Evolutionary conservation across 2,888 invertebrate species (phyloP).

Genomic region (Criorhina ranunculi): DNA sequence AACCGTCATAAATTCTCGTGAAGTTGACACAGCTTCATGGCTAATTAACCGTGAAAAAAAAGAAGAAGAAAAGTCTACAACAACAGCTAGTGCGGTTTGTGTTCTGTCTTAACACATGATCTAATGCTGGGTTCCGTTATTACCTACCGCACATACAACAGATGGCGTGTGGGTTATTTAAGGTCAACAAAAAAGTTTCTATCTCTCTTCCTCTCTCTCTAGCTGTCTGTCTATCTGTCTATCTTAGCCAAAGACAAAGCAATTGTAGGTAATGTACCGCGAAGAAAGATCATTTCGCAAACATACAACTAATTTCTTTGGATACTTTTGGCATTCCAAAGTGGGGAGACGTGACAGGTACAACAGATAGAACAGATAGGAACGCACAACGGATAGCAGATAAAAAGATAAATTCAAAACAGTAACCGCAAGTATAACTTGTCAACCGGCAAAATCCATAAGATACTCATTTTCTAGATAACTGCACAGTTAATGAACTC

Average conservation of each 20-base stretch:
- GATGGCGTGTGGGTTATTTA: constrained; percentile 59
- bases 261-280: constrained; percentile 48
- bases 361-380: constrained; percentile 47
- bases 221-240: too few species aligned
- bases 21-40: constrained; percentile 57
- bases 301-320: constrained; percentile 5
- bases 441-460: constrained; percentile 39
- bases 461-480: constrained; percentile 38
- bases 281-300: constrained; percentile 36
- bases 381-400: constrained; percentile 20
- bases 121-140: constrained; percentile 64
- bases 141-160: constrained; percentile 25
- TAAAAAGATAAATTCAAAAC: constrained; percentile 37
- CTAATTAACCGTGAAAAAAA: constrained; percentile 60
- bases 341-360: constrained; percentile 16
- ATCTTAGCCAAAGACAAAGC: constrained; percentile 54
- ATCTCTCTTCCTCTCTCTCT: constrained; percentile 9
- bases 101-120: constrained; percentile 48
- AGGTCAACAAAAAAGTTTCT: constrained; percentile 57
- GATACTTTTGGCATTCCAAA: constrained; percentile 6
- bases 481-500: constrained; percentile 43
- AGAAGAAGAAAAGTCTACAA: constrained; percentile 36
- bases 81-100: constrained; percentile 31
- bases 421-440: constrained; percentile 36
- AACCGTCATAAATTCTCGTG: constrained; percentile 39